Percentiles rank a stretch among this genome's conserved stretches.
These are phyloP conservation scores for Plebejus argus DNA, from an alignment of 2,888 invertebrate genomes.

Conservation along the genomic window DNA sequence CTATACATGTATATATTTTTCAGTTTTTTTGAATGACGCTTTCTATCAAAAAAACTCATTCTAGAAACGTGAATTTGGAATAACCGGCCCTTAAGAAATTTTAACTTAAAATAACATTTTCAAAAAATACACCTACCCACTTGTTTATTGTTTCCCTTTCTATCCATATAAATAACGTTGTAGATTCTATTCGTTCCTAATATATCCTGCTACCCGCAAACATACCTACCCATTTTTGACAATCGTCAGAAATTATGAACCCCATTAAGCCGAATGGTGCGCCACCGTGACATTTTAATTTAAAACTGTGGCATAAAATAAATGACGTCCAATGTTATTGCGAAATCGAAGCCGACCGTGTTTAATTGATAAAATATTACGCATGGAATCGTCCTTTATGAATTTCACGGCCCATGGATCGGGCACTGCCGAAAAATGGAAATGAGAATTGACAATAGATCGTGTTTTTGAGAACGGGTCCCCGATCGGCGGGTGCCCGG, in stretches of 20 bases:
- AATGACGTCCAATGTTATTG: slow-evolving; percentile 61
- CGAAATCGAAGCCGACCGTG: slow-evolving; percentile 68
- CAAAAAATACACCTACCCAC: not conserved
- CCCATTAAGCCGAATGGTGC: slow-evolving; percentile 37
- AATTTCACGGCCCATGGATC: slow-evolving; percentile 69
- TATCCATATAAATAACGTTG: not conserved
- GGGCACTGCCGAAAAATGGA: slow-evolving; percentile 71
- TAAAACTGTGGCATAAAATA: slow-evolving; percentile 58
- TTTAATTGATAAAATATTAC: slow-evolving; percentile 75
- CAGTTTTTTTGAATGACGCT: too few species aligned
- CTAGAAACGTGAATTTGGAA: too few species aligned
- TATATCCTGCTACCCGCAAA: slow-evolving; percentile 5
- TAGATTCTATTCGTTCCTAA: not conserved
- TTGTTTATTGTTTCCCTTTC: not conserved
- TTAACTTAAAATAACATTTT: too few species aligned
- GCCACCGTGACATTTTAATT: slow-evolving; percentile 58
- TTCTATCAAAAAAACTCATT: too few species aligned
- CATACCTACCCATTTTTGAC: not conserved
- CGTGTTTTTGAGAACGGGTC: slow-evolving; percentile 56
- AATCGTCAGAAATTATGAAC: slow-evolving; percentile 19
- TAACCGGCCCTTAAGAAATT: too few species aligned
- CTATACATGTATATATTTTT: too few species aligned
- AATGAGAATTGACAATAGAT: slow-evolving; percentile 71
- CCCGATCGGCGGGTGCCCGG: slow-evolving; percentile 45
- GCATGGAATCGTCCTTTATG: slow-evolving; percentile 64